Percentiles rank a stretch among this genome's conserved stretches.
phyloP scores from a whole-genome alignment of 2,113 vertebrate species.

The Caranx melampygus region DNA sequence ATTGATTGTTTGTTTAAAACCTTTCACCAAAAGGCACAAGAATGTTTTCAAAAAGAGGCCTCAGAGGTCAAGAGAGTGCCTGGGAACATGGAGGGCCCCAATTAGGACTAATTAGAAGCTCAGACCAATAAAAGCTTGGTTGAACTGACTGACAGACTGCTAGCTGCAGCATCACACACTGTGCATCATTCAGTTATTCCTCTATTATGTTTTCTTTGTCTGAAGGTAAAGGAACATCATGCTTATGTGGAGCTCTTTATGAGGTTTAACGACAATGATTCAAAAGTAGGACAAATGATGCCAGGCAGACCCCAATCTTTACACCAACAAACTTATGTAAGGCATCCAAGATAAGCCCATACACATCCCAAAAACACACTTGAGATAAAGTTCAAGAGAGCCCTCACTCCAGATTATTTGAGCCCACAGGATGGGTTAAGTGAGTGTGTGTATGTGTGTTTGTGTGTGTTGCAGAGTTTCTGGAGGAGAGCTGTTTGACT shows the following conservation, averaged over 20 bases:
- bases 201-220: slow-evolving; percentile 20
- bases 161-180: slow-evolving; percentile 7
- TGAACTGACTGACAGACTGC: slow-evolving; percentile 30
- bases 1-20: slow-evolving; percentile 30
- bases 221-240: slow-evolving; percentile 35
- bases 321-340: slow-evolving; percentile 49
- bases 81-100: slow-evolving; percentile 52
- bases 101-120: slow-evolving; percentile 68
- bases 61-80: slow-evolving; percentile 41
- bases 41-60: slow-evolving; percentile 45
- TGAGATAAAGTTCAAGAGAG: slow-evolving; percentile 42
- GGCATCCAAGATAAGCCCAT: slow-evolving; percentile 33
- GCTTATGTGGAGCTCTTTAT: slow-evolving; percentile 13
- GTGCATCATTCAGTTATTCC: background rate
- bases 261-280: background rate
- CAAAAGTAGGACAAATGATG: slow-evolving; percentile 10
- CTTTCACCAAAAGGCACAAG: slow-evolving; percentile 33
- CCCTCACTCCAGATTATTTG: slow-evolving; percentile 22
- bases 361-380: slow-evolving; percentile 43
- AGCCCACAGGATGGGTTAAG: slow-evolving; percentile 28
- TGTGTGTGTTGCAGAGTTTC: slow-evolving; percentile 87
- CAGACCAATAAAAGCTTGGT: slow-evolving; percentile 39
- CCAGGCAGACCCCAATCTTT: background rate
- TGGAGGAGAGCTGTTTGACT: slow-evolving; percentile 98
- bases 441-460: slow-evolving; percentile 34